These are phyloP conservation scores for Melipona bicolor DNA, from an alignment of 2,888 invertebrate genomes.

Conservation along the genomic window DNA sequence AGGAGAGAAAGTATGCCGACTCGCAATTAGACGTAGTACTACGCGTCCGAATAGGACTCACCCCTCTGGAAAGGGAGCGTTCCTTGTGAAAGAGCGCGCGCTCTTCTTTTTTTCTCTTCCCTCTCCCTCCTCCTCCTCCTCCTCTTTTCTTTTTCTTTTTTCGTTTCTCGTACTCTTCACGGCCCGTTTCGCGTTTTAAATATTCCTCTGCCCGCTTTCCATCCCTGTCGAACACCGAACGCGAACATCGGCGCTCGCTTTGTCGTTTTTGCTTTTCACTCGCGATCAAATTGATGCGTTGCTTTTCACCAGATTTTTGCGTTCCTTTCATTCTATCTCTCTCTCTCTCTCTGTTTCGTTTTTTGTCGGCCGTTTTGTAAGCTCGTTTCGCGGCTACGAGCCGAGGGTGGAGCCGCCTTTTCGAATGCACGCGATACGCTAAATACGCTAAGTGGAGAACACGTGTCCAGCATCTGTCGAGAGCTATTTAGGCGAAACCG, in stretches of 20 bases:
- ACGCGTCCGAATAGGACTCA: conserved; percentile 42
- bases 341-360: neutral
- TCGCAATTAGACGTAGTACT: conserved; percentile 66
- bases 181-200: conserved; percentile 51
- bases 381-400: neutral
- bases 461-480: conserved; percentile 57
- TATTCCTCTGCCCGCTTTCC: conserved; percentile 24
- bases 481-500: conserved; percentile 50
- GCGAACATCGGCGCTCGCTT: neutral
- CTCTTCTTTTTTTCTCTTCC: neutral
- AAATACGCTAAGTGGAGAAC: conserved; percentile 43
- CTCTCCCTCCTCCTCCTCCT: too few species aligned
- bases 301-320: conserved; percentile 15
- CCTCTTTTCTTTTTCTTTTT: neutral
- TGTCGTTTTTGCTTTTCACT: neutral
- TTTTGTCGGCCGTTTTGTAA: neutral
- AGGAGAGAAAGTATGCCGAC: conserved; percentile 59
- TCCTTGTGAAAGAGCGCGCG: conserved; percentile 21
- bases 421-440: conserved; percentile 5
- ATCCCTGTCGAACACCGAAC: neutral
- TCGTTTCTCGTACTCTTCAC: neutral
- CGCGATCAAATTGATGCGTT: conserved; percentile 24
- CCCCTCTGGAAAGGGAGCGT: conserved; percentile 46
- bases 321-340: neutral
- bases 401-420: neutral